phyloP scores from a whole-genome alignment of 2,888 invertebrate genomes.

The Apotomis capreana region DNA sequence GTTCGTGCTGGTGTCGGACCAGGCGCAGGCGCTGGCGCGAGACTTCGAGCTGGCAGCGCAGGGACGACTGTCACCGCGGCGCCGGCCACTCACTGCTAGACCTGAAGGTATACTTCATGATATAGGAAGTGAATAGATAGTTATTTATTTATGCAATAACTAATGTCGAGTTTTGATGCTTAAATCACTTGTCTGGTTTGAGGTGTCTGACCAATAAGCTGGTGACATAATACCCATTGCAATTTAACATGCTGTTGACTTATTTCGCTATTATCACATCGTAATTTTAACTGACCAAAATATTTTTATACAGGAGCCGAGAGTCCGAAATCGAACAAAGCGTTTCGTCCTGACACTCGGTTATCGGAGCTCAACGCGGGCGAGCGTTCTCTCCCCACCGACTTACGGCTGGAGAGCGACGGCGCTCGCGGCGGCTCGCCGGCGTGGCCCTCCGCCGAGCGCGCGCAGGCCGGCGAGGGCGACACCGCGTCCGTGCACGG shows the following conservation, averaged over 20 bases:
- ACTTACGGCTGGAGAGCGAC: conserved; percentile 60
- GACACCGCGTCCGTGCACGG: conserved; percentile 32
- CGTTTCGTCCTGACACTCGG: conserved; percentile 77
- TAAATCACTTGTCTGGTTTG: no score
- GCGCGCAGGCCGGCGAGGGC: conserved; percentile 47
- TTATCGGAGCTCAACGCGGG: conserved; percentile 78
- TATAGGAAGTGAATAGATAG: no score
- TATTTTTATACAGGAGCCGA: conserved; percentile 52
- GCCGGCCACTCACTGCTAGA: conserved; percentile 16
- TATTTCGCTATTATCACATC: no score
- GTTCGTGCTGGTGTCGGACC: conserved; percentile 90
- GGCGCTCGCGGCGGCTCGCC: conserved; percentile 57
- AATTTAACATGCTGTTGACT: no score
- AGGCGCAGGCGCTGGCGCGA: conserved; percentile 88
- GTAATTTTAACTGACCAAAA: neutral
- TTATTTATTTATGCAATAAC: no score
- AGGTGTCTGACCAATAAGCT: no score
- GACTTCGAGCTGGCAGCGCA: conserved; percentile 88
- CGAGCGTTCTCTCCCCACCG: conserved; percentile 73
- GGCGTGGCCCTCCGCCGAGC: conserved; percentile 70
- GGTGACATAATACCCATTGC: no score
- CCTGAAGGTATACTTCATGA: conserved; percentile 39
- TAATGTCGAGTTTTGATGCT: no score
- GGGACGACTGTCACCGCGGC: conserved; percentile 85
- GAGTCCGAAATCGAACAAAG: conserved; percentile 64